A percentile compares a stretch with the other conserved stretches of the same genome.
These are phyloP conservation scores for Crotalus tigris DNA, from an alignment of 2,113 vertebrate genomes.

Conservation along the genomic window DNA sequence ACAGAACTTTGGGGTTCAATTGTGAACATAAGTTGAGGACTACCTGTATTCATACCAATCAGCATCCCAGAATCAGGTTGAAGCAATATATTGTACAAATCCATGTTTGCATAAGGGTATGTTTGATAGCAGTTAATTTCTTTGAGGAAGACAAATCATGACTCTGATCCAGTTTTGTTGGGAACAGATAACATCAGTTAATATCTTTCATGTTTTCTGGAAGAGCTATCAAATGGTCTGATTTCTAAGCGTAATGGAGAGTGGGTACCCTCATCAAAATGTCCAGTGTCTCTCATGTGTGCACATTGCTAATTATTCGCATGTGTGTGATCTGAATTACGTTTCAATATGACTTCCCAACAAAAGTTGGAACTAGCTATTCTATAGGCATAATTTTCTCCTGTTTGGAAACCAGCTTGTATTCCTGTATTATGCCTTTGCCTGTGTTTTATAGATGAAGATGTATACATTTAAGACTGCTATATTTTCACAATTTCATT, in stretches of 20 bases:
- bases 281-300: slow-evolving; percentile 1
- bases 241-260: background rate
- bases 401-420: slow-evolving; percentile 61
- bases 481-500: slow-evolving; percentile 67
- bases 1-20: background rate
- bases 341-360: slow-evolving; percentile 43
- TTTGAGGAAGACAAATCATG: slow-evolving; percentile 55
- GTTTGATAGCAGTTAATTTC: slow-evolving; percentile 39
- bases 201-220: slow-evolving; percentile 24
- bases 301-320: slow-evolving; percentile 5
- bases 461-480: slow-evolving; percentile 58
- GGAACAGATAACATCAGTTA: slow-evolving; percentile 18
- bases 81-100: slow-evolving; percentile 43
- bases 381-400: slow-evolving; percentile 53
- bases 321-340: slow-evolving; percentile 25
- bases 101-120: background rate
- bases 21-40: background rate
- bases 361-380: slow-evolving; percentile 49
- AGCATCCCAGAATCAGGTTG: slow-evolving; percentile 33
- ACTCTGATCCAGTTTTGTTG: slow-evolving; percentile 49
- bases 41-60: background rate
- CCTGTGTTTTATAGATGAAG: slow-evolving; percentile 64
- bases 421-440: slow-evolving; percentile 60
- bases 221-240: background rate
- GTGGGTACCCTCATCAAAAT: background rate